These are phyloP conservation scores for Balearica regulorum DNA, from an alignment of 2,797 vertebrate genomes.

Conservation along the genomic window DNA sequence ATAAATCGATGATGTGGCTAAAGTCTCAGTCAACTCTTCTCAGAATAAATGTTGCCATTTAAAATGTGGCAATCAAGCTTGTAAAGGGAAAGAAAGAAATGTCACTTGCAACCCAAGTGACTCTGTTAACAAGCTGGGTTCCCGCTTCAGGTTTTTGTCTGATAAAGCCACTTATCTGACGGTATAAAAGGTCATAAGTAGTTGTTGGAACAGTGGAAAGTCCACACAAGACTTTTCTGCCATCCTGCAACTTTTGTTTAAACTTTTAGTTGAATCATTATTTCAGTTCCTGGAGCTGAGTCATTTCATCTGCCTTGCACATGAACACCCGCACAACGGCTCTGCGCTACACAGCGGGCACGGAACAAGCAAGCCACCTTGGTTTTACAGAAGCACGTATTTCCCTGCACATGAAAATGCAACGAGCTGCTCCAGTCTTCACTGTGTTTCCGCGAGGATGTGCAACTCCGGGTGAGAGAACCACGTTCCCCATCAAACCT, in stretches of 20 bases:
- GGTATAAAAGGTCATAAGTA: not conserved
- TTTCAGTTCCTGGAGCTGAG: conserved; percentile 7
- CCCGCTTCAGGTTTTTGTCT: conserved; percentile 19
- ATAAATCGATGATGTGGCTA: not conserved
- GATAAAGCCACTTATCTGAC: conserved; percentile 40
- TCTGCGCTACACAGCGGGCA: rapidly evolving
- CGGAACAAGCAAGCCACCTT: not conserved
- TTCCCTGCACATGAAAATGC: not conserved
- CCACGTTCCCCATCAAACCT: not conserved
- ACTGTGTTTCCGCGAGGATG: not conserved
- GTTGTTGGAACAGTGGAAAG: conserved; percentile 19
- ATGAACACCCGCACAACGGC: rapidly evolving
- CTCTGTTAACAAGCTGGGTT: conserved; percentile 36
- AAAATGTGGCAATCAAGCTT: conserved; percentile 37
- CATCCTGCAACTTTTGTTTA: not conserved
- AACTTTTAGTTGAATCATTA: conserved; percentile 15
- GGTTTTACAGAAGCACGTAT: rapidly evolving
- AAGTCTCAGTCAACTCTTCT: conserved; percentile 5
- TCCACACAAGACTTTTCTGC: not conserved
- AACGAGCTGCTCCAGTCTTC: not conserved
- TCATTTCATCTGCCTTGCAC: not conserved
- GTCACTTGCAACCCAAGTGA: conserved; percentile 27
- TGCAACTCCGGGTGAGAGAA: not conserved
- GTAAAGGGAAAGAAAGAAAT: conserved; percentile 38
- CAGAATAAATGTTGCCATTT: conserved; percentile 46